Base-by-base conservation (phyloP, 1,140 invertebrate genomes). In the Elymnias hypermnestra region DNA sequence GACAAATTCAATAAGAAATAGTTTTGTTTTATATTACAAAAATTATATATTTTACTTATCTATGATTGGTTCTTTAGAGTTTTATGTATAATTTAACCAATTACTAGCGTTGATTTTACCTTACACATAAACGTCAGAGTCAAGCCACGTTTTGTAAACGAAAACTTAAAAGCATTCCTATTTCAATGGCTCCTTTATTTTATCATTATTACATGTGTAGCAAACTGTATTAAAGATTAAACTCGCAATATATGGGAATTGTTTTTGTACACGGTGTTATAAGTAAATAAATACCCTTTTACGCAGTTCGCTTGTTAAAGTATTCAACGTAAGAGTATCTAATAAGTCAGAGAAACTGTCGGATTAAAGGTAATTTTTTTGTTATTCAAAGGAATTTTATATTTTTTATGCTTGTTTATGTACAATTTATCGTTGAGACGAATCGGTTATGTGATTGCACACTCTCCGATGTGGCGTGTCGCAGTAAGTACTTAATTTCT, bases 111-210 rank as follows among this genome's bases (percentile, higher is more conserved):
- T 7, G 4, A 35, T 42, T 18, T 15, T 14, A 39, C 28, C 29
- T 47, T 21, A 33, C 26, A 33, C n/a, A 8, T 15, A 18, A 48
- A 44, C 28, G 36, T 52, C 49, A 52, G 14, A 25, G 23, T 42
- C 36, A 37, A 46, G 42, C 33, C 37, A 53, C 57, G 41, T 53
- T 63, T 48, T 44, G 43, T 28, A 42, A 45, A 26, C 5, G 54
- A 53, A 49, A 65, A 51, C 62, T 40, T 39, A 31, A 23, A 10
- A 29, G n/a, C 43, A 49, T 52, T 54, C n/a, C n/a, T n/a, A n/a
- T n/a, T n/a, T n/a, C n/a, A 61, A 66, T 67, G 67, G 67, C 57
- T 65, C 52, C 64, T 55, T 44, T 45, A 38, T 53, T 60, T 58
- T 51, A 42, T 9, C 41, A 40, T 49, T 64, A n/a, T 62, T 58